Conservation (phyloP, 2,888 invertebrate species). For the Phasia obesa region DNA sequence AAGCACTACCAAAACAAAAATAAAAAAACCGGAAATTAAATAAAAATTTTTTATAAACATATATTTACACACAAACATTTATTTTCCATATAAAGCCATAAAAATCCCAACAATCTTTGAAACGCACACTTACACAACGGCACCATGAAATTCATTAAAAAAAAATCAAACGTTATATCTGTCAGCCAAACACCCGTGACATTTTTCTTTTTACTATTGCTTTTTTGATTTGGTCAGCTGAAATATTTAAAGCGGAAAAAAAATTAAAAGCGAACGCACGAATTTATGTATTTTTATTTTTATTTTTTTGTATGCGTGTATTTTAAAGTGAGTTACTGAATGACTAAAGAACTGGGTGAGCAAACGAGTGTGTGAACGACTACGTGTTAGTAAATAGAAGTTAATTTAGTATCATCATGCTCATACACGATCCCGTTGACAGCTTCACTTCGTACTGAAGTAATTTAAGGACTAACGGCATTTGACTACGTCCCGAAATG, state of each 20-base stretch:
- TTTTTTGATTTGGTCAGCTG: slow-evolving; percentile 36
- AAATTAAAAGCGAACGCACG: slow-evolving; percentile 45
- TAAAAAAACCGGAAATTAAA: slow-evolving; percentile 23
- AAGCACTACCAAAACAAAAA: background rate
- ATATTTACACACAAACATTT: slow-evolving; percentile 17
- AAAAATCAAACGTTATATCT: slow-evolving; percentile 40
- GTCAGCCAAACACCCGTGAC: slow-evolving; percentile 39
- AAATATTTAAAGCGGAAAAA: slow-evolving; percentile 34
- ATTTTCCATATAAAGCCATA: background rate
- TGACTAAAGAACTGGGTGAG: slow-evolving; percentile 29
- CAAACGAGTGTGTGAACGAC: slow-evolving; percentile 2
- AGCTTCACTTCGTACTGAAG: slow-evolving; percentile 70
- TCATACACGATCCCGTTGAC: slow-evolving; percentile 69
- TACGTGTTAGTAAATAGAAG: slow-evolving; percentile 39
- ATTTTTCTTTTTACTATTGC: slow-evolving; percentile 12
- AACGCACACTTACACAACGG: background rate
- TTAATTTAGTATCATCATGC: slow-evolving; percentile 56
- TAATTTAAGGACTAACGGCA: slow-evolving; percentile 70
- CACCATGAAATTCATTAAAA: slow-evolving; percentile 39
- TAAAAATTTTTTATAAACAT: slow-evolving; percentile 8
- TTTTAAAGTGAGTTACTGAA: slow-evolving; percentile 27
- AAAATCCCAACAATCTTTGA: background rate
- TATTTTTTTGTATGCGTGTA: background rate
- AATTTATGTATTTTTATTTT: slow-evolving; percentile 31
- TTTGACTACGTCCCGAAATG: slow-evolving; percentile 68